Evolutionary conservation across 30 jellyfish, hydroid and myxozoan genomes (phyloP), one percentile per base, ranked within the genome.

Genomic region (Mastigias papua): DNA sequence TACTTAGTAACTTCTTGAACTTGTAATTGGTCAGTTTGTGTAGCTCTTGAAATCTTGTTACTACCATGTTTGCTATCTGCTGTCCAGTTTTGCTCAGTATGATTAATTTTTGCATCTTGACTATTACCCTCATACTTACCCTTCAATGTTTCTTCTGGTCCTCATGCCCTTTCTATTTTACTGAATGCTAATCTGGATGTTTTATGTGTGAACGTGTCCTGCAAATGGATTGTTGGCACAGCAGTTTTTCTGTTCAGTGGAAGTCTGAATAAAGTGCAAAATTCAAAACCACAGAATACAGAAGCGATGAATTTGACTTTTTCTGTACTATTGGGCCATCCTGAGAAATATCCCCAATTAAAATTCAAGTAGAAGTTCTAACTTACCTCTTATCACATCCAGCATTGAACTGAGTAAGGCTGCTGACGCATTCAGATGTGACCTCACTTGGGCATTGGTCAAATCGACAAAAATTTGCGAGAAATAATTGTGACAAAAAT

Each of bases 51-150:
- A 22, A 28, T 54, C 87, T 76, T 42, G 10, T 25, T 65, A 54
- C 46, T 76, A 4, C 87, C 87, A 76, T 76, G 10, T 21, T 48
- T 25, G 9, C 19, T 76, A 76, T 76, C 87, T 76, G 48, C 87
- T 71, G 82, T 42, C 67, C 82, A 71, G 25, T 71, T 68, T 71
- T 71, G 16, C 82, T 71, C 32, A 68, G 62, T 35, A 71, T 71
- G 29, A 32, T 71, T 17, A 71, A 23, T 68, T 28, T 71, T 22
- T 16, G 82, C 21, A 32, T 35, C n/a, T 28, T 23, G 67, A 35
- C 4, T 26, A 71, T 28, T 25, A 32, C 9, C 67, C 62, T 71
- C 67, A 28, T 19, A 71, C 66, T 28, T 28, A 22, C 9, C 67
- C 65, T 28, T 71, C 32, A 68, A 68, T 68, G 28, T 68, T 26